Percentiles rank a stretch among this genome's conserved stretches.
These are phyloP conservation scores for Tachysurus vachellii DNA, from an alignment of 2,113 vertebrate genomes.

Conservation along the genomic window DNA sequence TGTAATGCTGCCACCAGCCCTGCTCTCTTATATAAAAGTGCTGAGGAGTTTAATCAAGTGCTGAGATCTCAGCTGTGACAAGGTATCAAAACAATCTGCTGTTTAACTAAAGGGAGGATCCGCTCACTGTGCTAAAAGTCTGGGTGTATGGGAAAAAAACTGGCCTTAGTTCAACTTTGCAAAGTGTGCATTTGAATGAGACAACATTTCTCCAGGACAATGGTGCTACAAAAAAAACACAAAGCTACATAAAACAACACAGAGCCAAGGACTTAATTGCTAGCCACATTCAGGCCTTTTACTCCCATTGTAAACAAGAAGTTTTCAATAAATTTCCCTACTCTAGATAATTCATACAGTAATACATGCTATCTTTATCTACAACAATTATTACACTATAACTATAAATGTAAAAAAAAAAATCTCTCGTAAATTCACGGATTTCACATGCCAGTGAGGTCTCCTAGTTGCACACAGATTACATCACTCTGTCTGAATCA, in stretches of 20 bases:
- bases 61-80: not conserved
- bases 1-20: not conserved
- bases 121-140: not conserved
- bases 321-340: not conserved
- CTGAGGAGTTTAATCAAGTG: not conserved
- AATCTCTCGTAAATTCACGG: not conserved
- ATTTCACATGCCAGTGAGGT: not conserved
- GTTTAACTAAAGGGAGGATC: not conserved
- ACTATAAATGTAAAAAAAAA: not conserved
- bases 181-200: not conserved
- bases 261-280: not conserved
- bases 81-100: not conserved
- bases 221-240: not conserved
- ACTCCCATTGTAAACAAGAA: not conserved
- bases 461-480: not conserved
- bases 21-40: not conserved
- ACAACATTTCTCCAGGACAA: not conserved
- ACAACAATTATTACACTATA: not conserved
- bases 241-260: not conserved
- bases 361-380: not conserved
- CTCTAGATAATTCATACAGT: not conserved
- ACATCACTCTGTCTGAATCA: not conserved
- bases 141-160: not conserved
- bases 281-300: not conserved
- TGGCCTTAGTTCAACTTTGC: not conserved